These are phyloP conservation scores for Sarcophaga caerulescens DNA, from an alignment of 2,888 invertebrate genomes.

Conservation along the genomic window DNA sequence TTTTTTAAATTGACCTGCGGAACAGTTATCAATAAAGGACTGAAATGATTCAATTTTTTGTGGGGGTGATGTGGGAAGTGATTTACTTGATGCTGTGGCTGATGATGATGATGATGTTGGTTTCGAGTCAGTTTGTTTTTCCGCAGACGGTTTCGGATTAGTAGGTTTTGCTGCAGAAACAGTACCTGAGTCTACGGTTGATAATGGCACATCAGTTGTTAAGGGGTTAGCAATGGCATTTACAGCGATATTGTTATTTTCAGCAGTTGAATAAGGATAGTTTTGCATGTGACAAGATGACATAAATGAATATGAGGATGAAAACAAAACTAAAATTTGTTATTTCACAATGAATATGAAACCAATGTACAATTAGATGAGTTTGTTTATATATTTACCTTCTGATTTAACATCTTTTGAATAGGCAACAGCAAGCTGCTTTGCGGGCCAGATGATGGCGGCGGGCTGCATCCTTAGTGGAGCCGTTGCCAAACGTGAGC, in stretches of 20 bases:
- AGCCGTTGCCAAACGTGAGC: conserved; percentile 8
- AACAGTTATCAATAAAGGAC: conserved; percentile 9
- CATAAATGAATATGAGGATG: conserved; percentile 16
- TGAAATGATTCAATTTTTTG: conserved; percentile 5
- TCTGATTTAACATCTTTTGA: conserved; percentile 51
- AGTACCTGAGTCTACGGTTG: background rate
- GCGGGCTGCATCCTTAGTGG: conserved; percentile 9
- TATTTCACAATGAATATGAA: conserved; percentile 8
- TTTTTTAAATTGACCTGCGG: conserved; percentile 31
- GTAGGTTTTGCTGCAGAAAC: background rate
- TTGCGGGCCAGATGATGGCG: conserved; percentile 21
- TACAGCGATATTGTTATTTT: background rate
- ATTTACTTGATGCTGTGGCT: background rate
- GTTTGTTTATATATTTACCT: conserved; percentile 27
- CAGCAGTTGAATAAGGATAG: background rate
- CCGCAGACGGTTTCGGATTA: background rate
- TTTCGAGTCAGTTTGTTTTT: background rate
- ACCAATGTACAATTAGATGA: background rate
- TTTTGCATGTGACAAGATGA: background rate
- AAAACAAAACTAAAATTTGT: conserved; percentile 24
- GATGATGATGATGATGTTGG: background rate
- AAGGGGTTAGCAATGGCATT: background rate
- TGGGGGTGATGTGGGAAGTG: background rate
- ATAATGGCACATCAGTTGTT: background rate
- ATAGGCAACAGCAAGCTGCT: conserved; percentile 24